A percentile compares a stretch with the other conserved stretches of the same genome.
Conservation (phyloP, 2,113 vertebrate genomes). For the Poeciliopsis prolifica region DNA sequence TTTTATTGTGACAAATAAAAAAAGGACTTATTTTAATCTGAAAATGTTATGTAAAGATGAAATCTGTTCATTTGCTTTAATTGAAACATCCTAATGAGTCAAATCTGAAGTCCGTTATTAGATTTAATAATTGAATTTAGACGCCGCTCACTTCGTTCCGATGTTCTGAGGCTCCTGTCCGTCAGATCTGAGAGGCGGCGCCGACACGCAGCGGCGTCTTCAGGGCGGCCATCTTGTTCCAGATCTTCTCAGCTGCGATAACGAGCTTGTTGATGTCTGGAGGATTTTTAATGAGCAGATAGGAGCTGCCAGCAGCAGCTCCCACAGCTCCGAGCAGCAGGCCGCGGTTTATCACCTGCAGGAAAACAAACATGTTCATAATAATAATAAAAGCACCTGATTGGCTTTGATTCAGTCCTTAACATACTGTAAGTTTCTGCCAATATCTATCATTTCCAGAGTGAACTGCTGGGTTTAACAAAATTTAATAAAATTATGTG, state of each 20-base stretch:
- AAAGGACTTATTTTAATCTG: neutral
- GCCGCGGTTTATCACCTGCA: slow-evolving; percentile 83
- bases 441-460: neutral
- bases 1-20: neutral
- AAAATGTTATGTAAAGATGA: neutral
- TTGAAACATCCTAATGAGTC: neutral
- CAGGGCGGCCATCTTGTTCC: slow-evolving; percentile 62
- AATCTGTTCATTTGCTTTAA: neutral
- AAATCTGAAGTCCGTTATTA: neutral
- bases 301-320: slow-evolving; percentile 67
- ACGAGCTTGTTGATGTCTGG: slow-evolving; percentile 53
- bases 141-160: neutral
- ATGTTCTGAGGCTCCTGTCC: neutral
- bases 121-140: slow-evolving; percentile 25
- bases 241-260: slow-evolving; percentile 62
- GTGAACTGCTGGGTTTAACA: neutral
- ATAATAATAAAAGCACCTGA: neutral
- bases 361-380: neutral
- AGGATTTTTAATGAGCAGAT: slow-evolving; percentile 74
- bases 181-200: neutral
- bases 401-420: neutral
- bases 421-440: neutral
- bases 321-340: slow-evolving; percentile 74
- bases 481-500: too few species aligned
- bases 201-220: slow-evolving; percentile 45